Base-by-base conservation (phyloP, 1,140 invertebrate genomes). In the Trinorchestia longiramus region DNA sequence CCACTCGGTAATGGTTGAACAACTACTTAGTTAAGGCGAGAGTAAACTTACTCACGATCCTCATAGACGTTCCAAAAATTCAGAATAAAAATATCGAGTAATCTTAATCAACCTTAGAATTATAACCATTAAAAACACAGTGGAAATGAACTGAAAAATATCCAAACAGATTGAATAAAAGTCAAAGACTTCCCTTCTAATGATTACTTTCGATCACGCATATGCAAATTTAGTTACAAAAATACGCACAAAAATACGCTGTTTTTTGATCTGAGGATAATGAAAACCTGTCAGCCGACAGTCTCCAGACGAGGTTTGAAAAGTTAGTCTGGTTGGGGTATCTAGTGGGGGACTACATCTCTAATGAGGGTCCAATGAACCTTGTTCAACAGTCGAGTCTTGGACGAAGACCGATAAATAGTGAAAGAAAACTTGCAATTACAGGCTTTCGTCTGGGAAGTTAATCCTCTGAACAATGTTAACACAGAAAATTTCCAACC, bases 221-320 rank as follows among this genome's bases (percentile, higher is more conserved):
- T 90, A 90, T 90, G 88, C 88, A 90, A 90, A 90, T 90, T 90
- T 0, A 90, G 88, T 43, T 4, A 36, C 41, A 11, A 41, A 90
- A 90, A 90, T 42, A 90, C 43, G 41, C 6, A 36, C 41, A 11
- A 41, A 90, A 90, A 90, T 42, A 90, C 43, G 41, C 6, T 90
- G 88, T 90, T 90, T 90, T 90, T 90, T 90, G n/a, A 90, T 42
- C 88, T 3, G 41, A 43, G 36, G 88, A 90, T 90, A 90, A 90
- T 90, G 88, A 90, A 43, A 90, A 42, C 88, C 43, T 43, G 88
- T 90, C 88, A 90, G 4, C 88, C 43, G 41, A 43, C 88, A 42
- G 3, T 90, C 41, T 43, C 43, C 62, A 77, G 36, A 36, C 62
- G 15, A 23, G 62, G 62, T 77, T 77, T 77, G 62, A 36, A 77